These are phyloP conservation scores for Drosophila punjabiensis DNA, from an alignment of 1,140 invertebrate genomes.

Conservation along the genomic window DNA sequence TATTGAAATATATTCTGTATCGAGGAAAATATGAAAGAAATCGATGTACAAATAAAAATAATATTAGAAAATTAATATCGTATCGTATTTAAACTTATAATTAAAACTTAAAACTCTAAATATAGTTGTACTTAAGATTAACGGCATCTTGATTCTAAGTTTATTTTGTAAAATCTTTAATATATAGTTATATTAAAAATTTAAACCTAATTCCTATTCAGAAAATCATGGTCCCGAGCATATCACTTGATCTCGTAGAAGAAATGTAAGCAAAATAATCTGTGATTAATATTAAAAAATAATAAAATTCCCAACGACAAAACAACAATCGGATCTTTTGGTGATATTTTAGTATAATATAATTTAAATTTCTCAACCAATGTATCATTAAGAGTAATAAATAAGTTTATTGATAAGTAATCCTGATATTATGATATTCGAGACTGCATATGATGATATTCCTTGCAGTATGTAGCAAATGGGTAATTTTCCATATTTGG, in stretches of 20 bases:
- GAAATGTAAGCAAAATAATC: not conserved
- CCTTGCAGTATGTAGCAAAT: not conserved
- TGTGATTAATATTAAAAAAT: not conserved
- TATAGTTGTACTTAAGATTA: no score
- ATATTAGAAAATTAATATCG: not conserved
- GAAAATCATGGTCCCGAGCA: not conserved
- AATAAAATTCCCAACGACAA: not conserved
- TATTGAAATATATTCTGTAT: not conserved
- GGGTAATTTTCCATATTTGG: slow-evolving; percentile 52
- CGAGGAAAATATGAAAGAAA: not conserved
- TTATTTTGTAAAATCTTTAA: not conserved
- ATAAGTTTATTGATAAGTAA: not conserved
- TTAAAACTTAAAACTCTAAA: no score
- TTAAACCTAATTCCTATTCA: not conserved
- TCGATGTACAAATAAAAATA: not conserved
- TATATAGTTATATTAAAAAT: not conserved
- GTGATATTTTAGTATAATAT: no score
- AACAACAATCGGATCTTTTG: not conserved
- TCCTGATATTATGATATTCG: not conserved
- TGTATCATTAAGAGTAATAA: not conserved
- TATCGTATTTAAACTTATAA: not conserved
- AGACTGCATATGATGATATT: not conserved
- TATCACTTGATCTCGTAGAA: not conserved
- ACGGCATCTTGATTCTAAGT: no score
- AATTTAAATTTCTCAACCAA: not conserved